Conservation (phyloP, 2,888 invertebrate species). For the Conchocele bisecta region DNA sequence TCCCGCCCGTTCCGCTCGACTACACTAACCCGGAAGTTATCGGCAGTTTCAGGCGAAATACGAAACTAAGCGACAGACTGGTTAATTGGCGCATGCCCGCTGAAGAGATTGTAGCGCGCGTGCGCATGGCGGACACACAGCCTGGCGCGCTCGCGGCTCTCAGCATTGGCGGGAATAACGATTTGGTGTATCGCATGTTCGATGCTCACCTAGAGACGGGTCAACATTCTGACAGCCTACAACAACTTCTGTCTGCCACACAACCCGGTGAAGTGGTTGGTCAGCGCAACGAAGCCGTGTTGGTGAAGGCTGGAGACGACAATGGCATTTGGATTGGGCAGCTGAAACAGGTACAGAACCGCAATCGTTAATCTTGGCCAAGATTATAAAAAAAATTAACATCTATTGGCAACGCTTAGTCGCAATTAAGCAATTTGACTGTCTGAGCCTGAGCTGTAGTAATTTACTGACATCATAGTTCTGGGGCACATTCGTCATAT, state of each 20-base stretch:
- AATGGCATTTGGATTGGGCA: slow-evolving; percentile 52
- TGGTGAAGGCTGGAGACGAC: slow-evolving; percentile 32
- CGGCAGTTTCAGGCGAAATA: slow-evolving; percentile 21
- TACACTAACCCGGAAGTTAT: not conserved
- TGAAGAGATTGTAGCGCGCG: slow-evolving; percentile 12
- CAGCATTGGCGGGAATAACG: not conserved
- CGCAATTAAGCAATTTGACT: no score
- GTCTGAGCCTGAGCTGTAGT: no score
- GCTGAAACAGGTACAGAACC: slow-evolving; percentile 45
- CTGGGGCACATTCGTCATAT: no score
- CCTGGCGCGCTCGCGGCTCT: slow-evolving; percentile 37
- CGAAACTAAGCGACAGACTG: slow-evolving; percentile 32
- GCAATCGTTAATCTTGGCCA: no score
- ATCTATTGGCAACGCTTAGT: no score
- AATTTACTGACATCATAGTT: no score
- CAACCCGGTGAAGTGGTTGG: slow-evolving; percentile 32
- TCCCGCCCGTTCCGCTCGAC: slow-evolving; percentile 2
- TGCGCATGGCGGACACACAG: slow-evolving; percentile 49
- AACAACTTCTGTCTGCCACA: not conserved
- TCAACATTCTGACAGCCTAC: not conserved
- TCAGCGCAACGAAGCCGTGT: slow-evolving; percentile 26
- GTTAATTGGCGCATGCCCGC: slow-evolving; percentile 34
- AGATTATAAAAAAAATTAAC: no score
- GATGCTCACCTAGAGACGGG: slow-evolving; percentile 38
- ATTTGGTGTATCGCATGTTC: slow-evolving; percentile 18